Conservation (phyloP, 1,140 invertebrate genomes). For the Microplitis demolitor region DNA sequence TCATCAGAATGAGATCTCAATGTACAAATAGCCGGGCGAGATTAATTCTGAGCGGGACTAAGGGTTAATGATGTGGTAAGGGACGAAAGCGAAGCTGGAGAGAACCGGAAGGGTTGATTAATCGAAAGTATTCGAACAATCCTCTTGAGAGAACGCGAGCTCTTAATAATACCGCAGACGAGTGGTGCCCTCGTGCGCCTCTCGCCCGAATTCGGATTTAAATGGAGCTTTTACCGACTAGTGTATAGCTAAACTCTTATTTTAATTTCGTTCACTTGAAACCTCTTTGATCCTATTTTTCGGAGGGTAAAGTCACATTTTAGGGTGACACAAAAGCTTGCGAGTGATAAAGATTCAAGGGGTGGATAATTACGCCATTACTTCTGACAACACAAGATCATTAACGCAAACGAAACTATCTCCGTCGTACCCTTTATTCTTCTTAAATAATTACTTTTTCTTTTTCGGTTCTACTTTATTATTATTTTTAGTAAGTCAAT, state of each 20-base stretch:
- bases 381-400: too few relatives aligned
- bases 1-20: not conserved
- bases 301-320: too few relatives aligned
- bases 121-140: not conserved
- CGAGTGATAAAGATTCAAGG: too few relatives aligned
- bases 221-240: not conserved
- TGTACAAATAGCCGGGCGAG: not conserved
- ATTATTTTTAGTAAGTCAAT: too few relatives aligned
- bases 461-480: too few relatives aligned
- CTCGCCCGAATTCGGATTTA: not conserved
- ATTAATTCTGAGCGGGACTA: not conserved
- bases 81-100: not conserved
- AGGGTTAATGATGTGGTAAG: conserved; percentile 9
- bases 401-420: too few relatives aligned
- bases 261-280: too few relatives aligned
- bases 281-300: too few relatives aligned
- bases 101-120: conserved; percentile 1
- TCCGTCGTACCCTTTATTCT: too few relatives aligned
- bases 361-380: too few relatives aligned
- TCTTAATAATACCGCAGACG: not conserved
- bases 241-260: not conserved
- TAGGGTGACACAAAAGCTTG: too few relatives aligned
- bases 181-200: not conserved
- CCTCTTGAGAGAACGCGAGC: not conserved
- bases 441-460: too few relatives aligned